Percentiles rank a stretch among this genome's conserved stretches.
These are phyloP conservation scores for Willisornis vidua DNA, from an alignment of 2,113 vertebrate genomes.

Conservation along the genomic window DNA sequence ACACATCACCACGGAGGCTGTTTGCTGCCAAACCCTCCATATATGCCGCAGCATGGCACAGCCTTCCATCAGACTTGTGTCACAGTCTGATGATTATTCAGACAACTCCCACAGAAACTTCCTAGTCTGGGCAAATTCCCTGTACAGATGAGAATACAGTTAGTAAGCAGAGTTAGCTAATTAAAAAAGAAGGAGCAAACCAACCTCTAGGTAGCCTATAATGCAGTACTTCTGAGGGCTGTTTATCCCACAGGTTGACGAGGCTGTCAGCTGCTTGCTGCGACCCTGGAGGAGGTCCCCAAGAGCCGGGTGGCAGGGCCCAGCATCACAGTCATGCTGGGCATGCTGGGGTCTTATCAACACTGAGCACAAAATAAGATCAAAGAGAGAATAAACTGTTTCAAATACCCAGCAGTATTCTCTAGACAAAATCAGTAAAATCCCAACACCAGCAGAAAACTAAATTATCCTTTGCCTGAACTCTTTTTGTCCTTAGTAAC, in stretches of 20 bases:
- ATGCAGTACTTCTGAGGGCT: slow-evolving; percentile 88
- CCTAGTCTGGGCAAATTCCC: not conserved
- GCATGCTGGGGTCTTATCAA: slow-evolving; percentile 55
- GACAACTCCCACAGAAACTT: not conserved
- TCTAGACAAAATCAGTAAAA: not conserved
- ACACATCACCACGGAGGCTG: not conserved
- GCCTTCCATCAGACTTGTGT: not conserved
- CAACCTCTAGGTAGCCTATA: slow-evolving; percentile 87
- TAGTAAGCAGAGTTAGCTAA: not conserved
- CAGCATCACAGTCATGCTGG: slow-evolving; percentile 70
- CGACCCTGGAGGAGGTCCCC: slow-evolving; percentile 86
- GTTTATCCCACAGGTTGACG: slow-evolving; percentile 83
- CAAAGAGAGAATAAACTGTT: not conserved
- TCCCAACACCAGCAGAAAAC: not conserved
- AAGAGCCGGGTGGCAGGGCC: slow-evolving; percentile 74
- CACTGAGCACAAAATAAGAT: slow-evolving; percentile 53
- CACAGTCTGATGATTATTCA: not conserved
- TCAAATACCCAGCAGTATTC: not conserved
- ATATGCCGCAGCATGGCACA: not conserved
- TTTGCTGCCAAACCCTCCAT: not conserved
- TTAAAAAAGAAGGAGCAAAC: slow-evolving; percentile 15
- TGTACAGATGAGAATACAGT: not conserved
- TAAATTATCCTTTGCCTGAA: not conserved
- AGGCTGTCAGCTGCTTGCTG: slow-evolving; percentile 75
- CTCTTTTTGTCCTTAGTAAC: not conserved